phyloP scores from a whole-genome alignment of 2,797 vertebrate species.

The Craterocephalus amniculus region DNA sequence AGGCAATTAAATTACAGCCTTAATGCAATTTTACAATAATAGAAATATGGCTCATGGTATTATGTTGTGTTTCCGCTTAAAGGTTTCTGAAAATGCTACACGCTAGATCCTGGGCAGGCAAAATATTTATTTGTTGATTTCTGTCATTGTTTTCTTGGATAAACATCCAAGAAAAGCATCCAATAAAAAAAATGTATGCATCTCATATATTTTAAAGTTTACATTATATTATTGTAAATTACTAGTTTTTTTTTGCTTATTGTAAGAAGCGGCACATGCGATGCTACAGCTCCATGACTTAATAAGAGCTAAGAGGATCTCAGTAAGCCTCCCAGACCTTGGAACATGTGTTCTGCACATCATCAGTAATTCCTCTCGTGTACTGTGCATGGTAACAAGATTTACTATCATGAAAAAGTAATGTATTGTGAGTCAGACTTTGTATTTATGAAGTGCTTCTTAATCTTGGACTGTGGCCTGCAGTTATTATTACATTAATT shows the following conservation, averaged over 20 bases:
- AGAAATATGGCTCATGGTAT: background rate
- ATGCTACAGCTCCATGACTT: background rate
- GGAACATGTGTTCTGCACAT: background rate
- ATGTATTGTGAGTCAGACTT: background rate
- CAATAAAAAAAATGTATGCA: background rate
- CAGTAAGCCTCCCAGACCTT: background rate
- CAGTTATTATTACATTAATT: slow-evolving; percentile 32
- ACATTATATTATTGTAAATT: background rate
- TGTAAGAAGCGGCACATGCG: background rate
- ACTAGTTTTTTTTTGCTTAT: background rate
- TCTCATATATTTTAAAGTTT: background rate
- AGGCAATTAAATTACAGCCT: background rate
- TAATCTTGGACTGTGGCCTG: slow-evolving; percentile 38
- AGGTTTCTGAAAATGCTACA: background rate
- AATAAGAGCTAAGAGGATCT: background rate
- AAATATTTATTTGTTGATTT: background rate
- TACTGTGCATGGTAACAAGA: background rate
- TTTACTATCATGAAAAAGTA: slow-evolving; percentile 11
- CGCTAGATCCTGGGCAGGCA: background rate
- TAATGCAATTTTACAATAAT: background rate
- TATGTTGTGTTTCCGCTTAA: background rate
- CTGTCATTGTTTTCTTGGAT: too few species aligned
- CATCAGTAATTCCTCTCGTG: slow-evolving; percentile 5
- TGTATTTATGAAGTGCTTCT: slow-evolving; percentile 7
- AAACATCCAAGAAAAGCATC: too few species aligned